Evolutionary conservation across 1,140 invertebrate species (phyloP), one percentile per base, ranked within the genome.

Genomic region (Radopholus similis): DNA sequence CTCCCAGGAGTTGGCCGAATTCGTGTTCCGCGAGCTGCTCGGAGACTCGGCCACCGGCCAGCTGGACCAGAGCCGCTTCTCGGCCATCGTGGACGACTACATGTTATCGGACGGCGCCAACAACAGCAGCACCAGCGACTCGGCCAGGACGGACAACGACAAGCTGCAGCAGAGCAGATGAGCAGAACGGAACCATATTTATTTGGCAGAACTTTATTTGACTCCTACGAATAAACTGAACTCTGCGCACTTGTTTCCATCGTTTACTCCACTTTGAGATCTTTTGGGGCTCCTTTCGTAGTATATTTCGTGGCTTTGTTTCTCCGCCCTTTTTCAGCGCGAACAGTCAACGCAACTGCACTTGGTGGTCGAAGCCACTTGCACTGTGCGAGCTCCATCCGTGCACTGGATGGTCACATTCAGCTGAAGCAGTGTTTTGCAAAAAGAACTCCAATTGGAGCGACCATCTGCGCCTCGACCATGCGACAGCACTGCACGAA

Each of bases 41-140:
- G 79, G 82, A 47, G 74, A 82, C 56, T 76, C 78, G 18, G 64
- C 71, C 15, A 77, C 68, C 32, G 79, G 81, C 15, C 77, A 82
- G 49, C 59, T 81, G 32, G 73, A 65, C 53, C 44, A 64, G n/a
- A 72, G 77, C 44, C 68, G 80, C 62, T 81, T 81, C 40, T 70
- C 73, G 13, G 73, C 78, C n/a, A 83, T 81, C 23, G 81, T 83
- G 21, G 78, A 78, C 28, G 81, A 81, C 56, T 81, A 81, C 58
- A 66, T 78, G 47, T 57, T 77, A 6, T 60, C 37, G 49, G 73
- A 77, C 40, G 55, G 64, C 47, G 49, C 59, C 28, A 23, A 28
- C 26, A 21, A 21, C 28, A 23, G 34, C 9, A 18, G 28, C 44
- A 47, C 40, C 30, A 40, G 28, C 28, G 26, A n/a, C 28, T 13